Evolutionary conservation across 2,797 vertebrate genomes (phyloP), one percentile per base, ranked within the genome.

Genomic region (Columba guinea): DNA sequence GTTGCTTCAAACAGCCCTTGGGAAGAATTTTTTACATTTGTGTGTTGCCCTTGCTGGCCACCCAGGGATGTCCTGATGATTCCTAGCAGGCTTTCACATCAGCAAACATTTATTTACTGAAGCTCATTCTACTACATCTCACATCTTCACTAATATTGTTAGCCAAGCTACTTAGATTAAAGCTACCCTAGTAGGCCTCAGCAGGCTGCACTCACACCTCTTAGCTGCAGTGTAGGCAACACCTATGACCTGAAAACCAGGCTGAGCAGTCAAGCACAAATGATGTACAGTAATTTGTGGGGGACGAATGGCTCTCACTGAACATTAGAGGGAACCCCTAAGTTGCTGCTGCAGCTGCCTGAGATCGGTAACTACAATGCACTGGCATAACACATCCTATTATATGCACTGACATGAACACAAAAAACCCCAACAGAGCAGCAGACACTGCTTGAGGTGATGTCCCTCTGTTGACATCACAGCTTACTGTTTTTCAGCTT

Each of bases 21-120:
- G 77, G 84, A 93, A 86, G 51, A 89, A 32, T 19, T 90, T 94
- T 78, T 34, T 53, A 59, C 69, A 91, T 68, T 63, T 39, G 44
- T 69, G 49, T 41, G 15, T n/a, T 82, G 74, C 3, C 73, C 55
- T 84, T 90, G 26, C 77, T 79, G 71, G 84, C 44, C 78, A 80
- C 59, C 49, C 46, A 77, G 77, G 77, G 81, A 82, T 41, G n/a
- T 69, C 60, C 44, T 93, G 59, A 87, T 81, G 80, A 82, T 76
- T 82, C 70, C 89, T 84, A 89, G 75, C 70, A 90, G 92, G 81
- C 64, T 94, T 92, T 89, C 70, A 77, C 52, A 87, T 94, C 83
- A 87, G 32, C 71, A 62, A 22, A 63, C 39, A 71, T 95, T 90
- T 85, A 87, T 90, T 95, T 93, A 89, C 52, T 39, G 74, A 60